Evolutionary conservation across 2,888 invertebrate species (phyloP).

Genomic region (Orchestes rusci): DNA sequence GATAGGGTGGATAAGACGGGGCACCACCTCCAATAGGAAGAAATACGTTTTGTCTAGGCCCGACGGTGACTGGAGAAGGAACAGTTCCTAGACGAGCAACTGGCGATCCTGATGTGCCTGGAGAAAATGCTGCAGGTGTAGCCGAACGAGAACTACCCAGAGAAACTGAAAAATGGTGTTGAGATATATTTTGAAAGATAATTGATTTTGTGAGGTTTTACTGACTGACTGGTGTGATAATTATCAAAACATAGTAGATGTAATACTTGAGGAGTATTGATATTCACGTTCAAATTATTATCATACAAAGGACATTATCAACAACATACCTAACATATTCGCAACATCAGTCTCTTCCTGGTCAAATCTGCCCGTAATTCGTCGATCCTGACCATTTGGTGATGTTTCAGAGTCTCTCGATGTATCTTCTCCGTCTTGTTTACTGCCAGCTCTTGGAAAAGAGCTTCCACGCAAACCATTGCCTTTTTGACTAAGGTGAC

Average conservation of each 20-base stretch:
- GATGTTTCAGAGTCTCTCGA: slow-evolving; percentile 85
- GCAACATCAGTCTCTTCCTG: slow-evolving; percentile 95
- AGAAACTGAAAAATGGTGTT: slow-evolving; percentile 68
- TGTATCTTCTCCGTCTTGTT: slow-evolving; percentile 71
- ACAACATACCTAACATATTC: slow-evolving; percentile 82
- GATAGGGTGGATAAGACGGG: slow-evolving; percentile 38
- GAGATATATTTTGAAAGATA: no score
- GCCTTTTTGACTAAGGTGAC: slow-evolving; percentile 89
- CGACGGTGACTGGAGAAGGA: slow-evolving; percentile 62
- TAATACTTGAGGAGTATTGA: no score
- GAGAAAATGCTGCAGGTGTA: slow-evolving; percentile 84
- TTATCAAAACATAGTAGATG: no score
- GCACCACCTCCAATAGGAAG: slow-evolving; percentile 68
- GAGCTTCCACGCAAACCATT: slow-evolving; percentile 47
- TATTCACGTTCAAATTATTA: no score
- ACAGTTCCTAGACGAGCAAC: slow-evolving; percentile 49
- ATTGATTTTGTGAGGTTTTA: no score
- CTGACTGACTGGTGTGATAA: no score
- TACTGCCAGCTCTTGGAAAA: slow-evolving; percentile 51
- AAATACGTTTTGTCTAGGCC: slow-evolving; percentile 79
- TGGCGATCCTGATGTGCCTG: slow-evolving; percentile 58
- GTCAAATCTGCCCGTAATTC: slow-evolving; percentile 78
- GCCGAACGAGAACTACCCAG: slow-evolving; percentile 89
- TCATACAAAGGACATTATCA: no score
- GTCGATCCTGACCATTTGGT: slow-evolving; percentile 67